phyloP scores from a whole-genome alignment of 2,888 invertebrate genomes.

The Microctonus hyperodae region DNA sequence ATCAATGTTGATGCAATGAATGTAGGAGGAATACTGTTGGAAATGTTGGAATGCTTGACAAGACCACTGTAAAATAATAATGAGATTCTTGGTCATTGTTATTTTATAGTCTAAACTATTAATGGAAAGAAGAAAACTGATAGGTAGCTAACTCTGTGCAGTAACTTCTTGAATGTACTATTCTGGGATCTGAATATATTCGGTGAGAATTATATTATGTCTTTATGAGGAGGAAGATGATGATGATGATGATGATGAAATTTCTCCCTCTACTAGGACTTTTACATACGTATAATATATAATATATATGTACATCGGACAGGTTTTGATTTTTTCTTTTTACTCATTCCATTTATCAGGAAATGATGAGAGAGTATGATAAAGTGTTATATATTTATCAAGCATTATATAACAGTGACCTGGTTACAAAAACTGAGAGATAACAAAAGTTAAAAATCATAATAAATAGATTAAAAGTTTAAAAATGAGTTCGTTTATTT shows the following conservation, averaged over 20 bases:
- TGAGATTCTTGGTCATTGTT: constrained; percentile 6
- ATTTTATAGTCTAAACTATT: constrained; percentile 21
- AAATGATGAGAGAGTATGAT: constrained; percentile 5
- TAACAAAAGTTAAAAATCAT: not conserved
- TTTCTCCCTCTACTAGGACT: not conserved
- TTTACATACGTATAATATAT: not conserved
- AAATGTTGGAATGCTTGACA: constrained; percentile 4
- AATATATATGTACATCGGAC: not conserved
- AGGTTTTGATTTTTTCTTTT: not conserved
- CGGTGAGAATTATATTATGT: constrained; percentile 1
- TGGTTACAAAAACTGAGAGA: not conserved
- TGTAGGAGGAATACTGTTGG: not conserved
- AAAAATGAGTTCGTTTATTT: not conserved
- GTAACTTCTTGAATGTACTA: constrained; percentile 29
- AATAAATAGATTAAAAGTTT: not conserved
- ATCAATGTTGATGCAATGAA: constrained; percentile 3
- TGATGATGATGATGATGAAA: constrained; percentile 1
- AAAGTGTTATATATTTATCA: not conserved
- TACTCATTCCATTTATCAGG: constrained; percentile 6
- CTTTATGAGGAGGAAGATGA: not conserved
- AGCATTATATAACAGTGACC: constrained; percentile 15
- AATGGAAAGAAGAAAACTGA: constrained; percentile 23
- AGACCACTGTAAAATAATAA: not conserved
- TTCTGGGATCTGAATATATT: constrained; percentile 27
- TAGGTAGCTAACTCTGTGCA: constrained; percentile 6